These are phyloP conservation scores for Rutpela maculata DNA, from an alignment of 2,888 invertebrate species.

Conservation along the genomic window DNA sequence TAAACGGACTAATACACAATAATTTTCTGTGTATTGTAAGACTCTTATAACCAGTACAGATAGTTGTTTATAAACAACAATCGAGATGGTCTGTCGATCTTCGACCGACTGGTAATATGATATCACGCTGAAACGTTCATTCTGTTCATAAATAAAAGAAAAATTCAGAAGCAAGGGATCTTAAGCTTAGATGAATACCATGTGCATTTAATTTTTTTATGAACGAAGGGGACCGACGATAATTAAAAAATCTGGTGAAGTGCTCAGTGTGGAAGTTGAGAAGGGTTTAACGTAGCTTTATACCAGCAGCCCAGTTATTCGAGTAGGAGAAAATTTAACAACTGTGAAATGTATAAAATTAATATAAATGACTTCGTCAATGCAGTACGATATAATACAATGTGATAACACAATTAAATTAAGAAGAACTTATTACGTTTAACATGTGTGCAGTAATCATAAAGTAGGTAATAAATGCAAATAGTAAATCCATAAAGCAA, in stretches of 20 bases:
- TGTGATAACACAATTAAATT: no score
- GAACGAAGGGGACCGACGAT: not conserved
- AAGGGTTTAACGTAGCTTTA: not conserved
- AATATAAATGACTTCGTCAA: no score
- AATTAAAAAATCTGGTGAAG: not conserved
- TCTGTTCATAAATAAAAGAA: not conserved
- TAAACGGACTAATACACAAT: not conserved
- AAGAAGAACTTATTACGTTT: no score
- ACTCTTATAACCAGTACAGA: not conserved
- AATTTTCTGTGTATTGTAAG: not conserved
- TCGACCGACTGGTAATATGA: conserved; percentile 2
- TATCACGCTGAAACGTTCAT: not conserved
- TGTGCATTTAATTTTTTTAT: not conserved
- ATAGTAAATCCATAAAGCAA: not conserved
- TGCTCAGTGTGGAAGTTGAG: not conserved
- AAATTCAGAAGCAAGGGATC: not conserved
- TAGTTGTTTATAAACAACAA: not conserved
- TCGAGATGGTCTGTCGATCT: not conserved
- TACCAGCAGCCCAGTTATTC: not conserved
- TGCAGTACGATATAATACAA: no score
- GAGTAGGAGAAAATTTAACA: not conserved
- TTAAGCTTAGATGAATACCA: not conserved
- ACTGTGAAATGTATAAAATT: not conserved
- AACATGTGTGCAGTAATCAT: not conserved
- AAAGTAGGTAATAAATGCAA: not conserved